Conservation (phyloP, 2,797 vertebrate genomes). For the Cyprinella venusta region DNA sequence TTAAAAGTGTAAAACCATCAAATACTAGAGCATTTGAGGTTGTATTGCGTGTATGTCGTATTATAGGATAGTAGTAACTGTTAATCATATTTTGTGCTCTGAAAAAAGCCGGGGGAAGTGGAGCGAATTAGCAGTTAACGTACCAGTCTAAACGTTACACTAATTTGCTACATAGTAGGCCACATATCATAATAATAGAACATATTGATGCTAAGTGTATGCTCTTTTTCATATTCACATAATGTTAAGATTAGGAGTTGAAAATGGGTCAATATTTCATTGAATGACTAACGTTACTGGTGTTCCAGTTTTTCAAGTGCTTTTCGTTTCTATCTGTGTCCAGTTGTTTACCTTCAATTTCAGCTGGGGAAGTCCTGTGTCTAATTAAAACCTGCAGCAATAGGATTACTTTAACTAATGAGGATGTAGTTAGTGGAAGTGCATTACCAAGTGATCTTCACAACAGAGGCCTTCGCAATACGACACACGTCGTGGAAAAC, state of each 20-base stretch:
- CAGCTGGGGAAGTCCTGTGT: neutral
- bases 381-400: conserved; percentile 18
- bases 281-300: neutral
- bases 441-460: conserved; percentile 53
- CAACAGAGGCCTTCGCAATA: conserved; percentile 2
- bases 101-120: conserved; percentile 18
- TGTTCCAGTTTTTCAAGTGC: neutral
- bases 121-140: conserved; percentile 10
- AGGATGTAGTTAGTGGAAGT: conserved; percentile 60
- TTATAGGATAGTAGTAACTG: neutral
- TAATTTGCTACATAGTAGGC: neutral
- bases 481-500: neutral
- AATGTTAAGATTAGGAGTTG: neutral
- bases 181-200: neutral
- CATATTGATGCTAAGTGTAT: neutral
- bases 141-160: neutral
- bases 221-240: neutral
- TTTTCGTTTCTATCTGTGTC: neutral
- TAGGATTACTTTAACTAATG: conserved; percentile 63
- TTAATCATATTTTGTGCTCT: neutral
- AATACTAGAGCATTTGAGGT: neutral
- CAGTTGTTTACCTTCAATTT: neutral
- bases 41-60: neutral
- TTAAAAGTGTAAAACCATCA: neutral
- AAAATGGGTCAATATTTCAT: neutral